Evolutionary conservation across 1,140 invertebrate species (phyloP), one percentile per base, ranked within the genome.

Genomic region (Ridgeia piscesae): DNA sequence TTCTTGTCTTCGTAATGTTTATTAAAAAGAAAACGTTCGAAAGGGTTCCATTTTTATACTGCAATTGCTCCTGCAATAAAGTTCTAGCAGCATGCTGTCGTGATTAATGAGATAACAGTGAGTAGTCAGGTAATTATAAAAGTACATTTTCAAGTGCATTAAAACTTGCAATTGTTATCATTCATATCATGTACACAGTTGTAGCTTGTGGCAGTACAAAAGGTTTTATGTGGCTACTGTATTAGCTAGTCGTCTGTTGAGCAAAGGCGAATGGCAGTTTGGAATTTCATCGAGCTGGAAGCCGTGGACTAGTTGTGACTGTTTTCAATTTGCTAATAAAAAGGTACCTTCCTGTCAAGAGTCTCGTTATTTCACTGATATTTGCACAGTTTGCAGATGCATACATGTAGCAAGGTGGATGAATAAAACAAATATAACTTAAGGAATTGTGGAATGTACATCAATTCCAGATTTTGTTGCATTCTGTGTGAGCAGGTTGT

Each of bases 291-390:
- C 58, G 58, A 27, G 58, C 4, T 2, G 58, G 58, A 42, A 77
- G 58, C 27, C 27, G 17, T 77, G 58, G 17, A 50, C 2, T 77
- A 77, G 14, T 77, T 77, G 0, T 77, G 58, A 77, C 58, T 14
- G 58, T 77, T 77, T 77, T 77, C 58, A 77, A 77, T 77, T 77
- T 77, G 58, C 58, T 77, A 77, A 77, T 77, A 77, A 77, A 77
- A 77, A 31, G 14, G 58, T 77, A 9, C 58, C 8, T 77, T 77
- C 58, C 58, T 77, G 58, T 17, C 58, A 77, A 4, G 11, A 42
- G 11, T 21, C 27, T 77, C 27, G 58, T 77, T 77, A 77, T 31
- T 77, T 77, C 58, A 77, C 58, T 14, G 58, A 17, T 77, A 77
- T 77, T 31, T 1, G 58, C 58, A 77, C 58, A 77, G 58, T 14